Percentiles rank a stretch among this genome's conserved stretches.
Conservation (phyloP, 2,888 invertebrate species). For the Xanthia togata region DNA sequence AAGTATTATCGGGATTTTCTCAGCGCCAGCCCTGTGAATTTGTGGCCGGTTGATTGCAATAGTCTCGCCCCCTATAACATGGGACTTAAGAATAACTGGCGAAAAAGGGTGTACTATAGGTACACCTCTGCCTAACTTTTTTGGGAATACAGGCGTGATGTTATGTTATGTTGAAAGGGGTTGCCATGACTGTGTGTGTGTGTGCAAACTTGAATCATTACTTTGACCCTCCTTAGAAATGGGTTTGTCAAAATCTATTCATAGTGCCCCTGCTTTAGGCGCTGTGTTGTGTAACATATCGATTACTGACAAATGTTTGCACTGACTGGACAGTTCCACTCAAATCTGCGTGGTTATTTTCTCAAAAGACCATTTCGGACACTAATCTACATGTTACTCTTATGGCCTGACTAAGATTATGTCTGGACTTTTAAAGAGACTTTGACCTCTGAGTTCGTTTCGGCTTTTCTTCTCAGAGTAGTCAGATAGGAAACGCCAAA, state of each 20-base stretch:
- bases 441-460: too few relatives aligned
- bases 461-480: too few relatives aligned
- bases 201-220: background rate
- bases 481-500: too few relatives aligned
- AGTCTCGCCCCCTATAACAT: background rate
- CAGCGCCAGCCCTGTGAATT: background rate
- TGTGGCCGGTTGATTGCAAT: background rate
- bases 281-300: background rate
- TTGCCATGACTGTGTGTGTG: background rate
- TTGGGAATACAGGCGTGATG: too few relatives aligned
- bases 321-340: too few relatives aligned
- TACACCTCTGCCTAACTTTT: background rate
- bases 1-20: background rate
- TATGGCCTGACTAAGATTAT: too few relatives aligned
- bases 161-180: background rate
- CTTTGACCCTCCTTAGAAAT: background rate
- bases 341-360: too few relatives aligned
- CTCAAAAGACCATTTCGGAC: too few relatives aligned
- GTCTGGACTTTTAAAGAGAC: too few relatives aligned
- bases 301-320: too few relatives aligned
- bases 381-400: too few relatives aligned
- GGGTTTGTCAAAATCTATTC: background rate
- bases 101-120: too few relatives aligned
- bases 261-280: background rate
- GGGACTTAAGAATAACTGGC: background rate